Conservation (phyloP, 2,888 invertebrate genomes). For the Vesta saturnalis region DNA sequence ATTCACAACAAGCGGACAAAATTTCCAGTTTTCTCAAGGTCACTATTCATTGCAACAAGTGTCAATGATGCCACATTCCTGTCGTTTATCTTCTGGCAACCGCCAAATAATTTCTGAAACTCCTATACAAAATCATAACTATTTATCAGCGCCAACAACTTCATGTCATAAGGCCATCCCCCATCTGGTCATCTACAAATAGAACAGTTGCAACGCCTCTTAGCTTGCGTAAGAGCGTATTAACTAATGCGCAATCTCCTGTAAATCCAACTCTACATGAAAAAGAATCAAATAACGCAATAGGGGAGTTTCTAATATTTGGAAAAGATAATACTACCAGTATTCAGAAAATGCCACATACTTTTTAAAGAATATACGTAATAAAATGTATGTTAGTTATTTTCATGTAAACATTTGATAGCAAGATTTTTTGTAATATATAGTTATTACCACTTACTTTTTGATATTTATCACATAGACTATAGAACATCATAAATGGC, state of each 20-base stretch:
- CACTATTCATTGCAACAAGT: background rate
- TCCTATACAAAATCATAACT: background rate
- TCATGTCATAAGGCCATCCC: background rate
- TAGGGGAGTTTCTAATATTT: background rate
- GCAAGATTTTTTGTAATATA: too few relatives aligned
- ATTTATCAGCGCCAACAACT: background rate
- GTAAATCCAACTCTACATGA: too few relatives aligned
- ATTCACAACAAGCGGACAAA: background rate
- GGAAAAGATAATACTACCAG: background rate
- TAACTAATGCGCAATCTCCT: too few relatives aligned
- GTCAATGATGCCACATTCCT: too few relatives aligned
- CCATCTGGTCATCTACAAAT: background rate
- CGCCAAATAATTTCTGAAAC: background rate
- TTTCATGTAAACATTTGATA: background rate
- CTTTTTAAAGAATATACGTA: background rate
- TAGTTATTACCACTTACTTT: too few relatives aligned
- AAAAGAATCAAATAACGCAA: too few relatives aligned
- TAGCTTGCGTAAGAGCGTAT: too few relatives aligned
- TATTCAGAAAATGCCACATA: background rate
- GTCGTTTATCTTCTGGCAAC: background rate
- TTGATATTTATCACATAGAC: too few relatives aligned
- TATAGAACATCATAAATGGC: too few relatives aligned
- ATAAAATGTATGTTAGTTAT: background rate
- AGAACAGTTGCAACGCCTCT: background rate
- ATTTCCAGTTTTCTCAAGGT: background rate